Conservation (phyloP, 2,113 vertebrate genomes). For the Solea senegalensis region DNA sequence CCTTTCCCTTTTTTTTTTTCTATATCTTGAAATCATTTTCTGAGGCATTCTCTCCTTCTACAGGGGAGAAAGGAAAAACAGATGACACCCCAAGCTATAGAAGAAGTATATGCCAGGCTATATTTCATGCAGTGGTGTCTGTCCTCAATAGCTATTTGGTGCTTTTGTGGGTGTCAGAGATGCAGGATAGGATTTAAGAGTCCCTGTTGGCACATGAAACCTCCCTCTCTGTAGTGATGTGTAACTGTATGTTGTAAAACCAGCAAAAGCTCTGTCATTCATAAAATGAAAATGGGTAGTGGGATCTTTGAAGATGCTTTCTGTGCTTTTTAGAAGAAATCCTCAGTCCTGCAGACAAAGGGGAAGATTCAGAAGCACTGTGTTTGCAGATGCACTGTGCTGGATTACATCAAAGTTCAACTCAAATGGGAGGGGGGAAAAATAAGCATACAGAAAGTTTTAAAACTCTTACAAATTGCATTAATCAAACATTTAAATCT, state of each 20-base stretch:
- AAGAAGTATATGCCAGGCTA: constrained; percentile 12
- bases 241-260: constrained; percentile 59
- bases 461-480: too few relatives aligned
- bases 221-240: constrained; percentile 49
- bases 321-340: constrained; percentile 30
- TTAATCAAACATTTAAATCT: too few relatives aligned
- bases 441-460: too few relatives aligned
- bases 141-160: constrained; percentile 45
- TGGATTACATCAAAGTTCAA: constrained; percentile 8
- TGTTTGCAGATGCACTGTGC: constrained; percentile 12
- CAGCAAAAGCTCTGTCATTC: constrained; percentile 57
- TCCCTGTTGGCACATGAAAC: constrained; percentile 44
- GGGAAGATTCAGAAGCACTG: neutral
- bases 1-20: constrained; percentile 10
- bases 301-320: constrained; percentile 46
- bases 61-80: neutral
- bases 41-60: constrained; percentile 2
- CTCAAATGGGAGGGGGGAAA: neutral
- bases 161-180: constrained; percentile 56
- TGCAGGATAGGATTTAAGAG: constrained; percentile 56
- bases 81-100: constrained; percentile 16
- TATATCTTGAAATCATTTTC: constrained; percentile 3
- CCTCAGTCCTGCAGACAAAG: constrained; percentile 28
- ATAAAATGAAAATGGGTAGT: constrained; percentile 38
- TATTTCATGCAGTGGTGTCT: constrained; percentile 46